Percentiles rank a stretch among this genome's conserved stretches.
These are phyloP conservation scores for Cotesia glomerata DNA, from an alignment of 1,140 invertebrate species.

Conservation along the genomic window DNA sequence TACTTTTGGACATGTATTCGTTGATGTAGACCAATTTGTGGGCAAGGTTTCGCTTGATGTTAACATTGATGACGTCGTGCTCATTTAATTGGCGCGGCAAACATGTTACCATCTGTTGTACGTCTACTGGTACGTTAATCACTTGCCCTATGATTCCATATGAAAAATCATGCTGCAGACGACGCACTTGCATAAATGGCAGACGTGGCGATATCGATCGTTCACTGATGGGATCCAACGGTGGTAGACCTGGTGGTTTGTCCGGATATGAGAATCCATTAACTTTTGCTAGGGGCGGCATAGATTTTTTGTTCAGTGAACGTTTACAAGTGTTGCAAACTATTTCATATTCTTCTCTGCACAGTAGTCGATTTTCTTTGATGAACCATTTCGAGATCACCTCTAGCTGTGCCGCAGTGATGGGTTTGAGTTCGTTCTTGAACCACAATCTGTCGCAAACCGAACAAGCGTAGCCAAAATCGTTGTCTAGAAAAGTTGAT, in stretches of 20 bases:
- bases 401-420: constrained; percentile 3
- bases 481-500: constrained; percentile 24
- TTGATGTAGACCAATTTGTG: constrained; percentile 41
- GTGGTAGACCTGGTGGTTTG: constrained; percentile 31
- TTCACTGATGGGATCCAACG: constrained; percentile 51
- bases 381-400: constrained; percentile 8
- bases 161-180: constrained; percentile 43
- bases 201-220: constrained; percentile 48
- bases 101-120: constrained; percentile 49
- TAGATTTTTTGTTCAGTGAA: constrained; percentile 32
- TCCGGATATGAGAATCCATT: constrained; percentile 41
- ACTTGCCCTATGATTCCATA: constrained; percentile 54
- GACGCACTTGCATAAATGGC: constrained; percentile 50
- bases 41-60: constrained; percentile 42
- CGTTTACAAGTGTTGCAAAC: constrained; percentile 36
- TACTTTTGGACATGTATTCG: constrained; percentile 29
- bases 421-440: constrained; percentile 36
- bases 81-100: constrained; percentile 51
- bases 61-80: constrained; percentile 48
- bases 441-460: constrained; percentile 43
- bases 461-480: constrained; percentile 33
- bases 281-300: constrained; percentile 33
- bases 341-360: constrained; percentile 27
- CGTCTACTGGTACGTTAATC: constrained; percentile 53
- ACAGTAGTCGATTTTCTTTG: constrained; percentile 11